Evolutionary conservation across 2,113 vertebrate genomes (phyloP).

Genomic region (Elephantulus edwardii): DNA sequence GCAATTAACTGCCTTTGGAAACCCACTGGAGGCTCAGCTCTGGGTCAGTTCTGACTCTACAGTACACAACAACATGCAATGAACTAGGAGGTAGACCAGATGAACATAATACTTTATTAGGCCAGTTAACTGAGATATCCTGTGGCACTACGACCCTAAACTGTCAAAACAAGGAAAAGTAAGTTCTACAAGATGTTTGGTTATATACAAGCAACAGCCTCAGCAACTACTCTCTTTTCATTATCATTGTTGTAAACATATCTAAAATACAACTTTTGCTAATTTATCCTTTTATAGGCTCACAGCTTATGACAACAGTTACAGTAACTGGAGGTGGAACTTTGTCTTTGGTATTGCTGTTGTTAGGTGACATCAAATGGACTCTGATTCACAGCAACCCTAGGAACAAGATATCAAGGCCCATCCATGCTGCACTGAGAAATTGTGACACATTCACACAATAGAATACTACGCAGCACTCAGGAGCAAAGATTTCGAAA

Average conservation of each 20-base stretch:
- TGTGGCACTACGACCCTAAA: background rate
- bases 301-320: background rate
- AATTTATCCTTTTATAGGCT: background rate
- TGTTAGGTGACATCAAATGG: too few species aligned
- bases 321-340: background rate
- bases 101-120: background rate
- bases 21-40: too few species aligned
- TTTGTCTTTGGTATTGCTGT: too few species aligned
- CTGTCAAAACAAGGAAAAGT: background rate
- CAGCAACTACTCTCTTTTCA: background rate
- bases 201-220: background rate
- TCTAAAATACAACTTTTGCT: background rate
- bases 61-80: too few species aligned
- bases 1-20: too few species aligned
- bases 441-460: too few species aligned
- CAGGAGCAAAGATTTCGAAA: too few species aligned
- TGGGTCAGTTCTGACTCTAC: too few species aligned
- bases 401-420: too few species aligned
- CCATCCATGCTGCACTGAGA: too few species aligned
- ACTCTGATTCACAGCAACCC: too few species aligned
- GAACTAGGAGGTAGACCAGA: background rate
- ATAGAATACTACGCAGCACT: too few species aligned
- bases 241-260: background rate
- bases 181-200: background rate
- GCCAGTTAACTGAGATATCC: background rate